Evolutionary conservation across 30 jellyfish, hydroid and myxozoan species (phyloP), one percentile per base, ranked within the genome.

Genomic region (Sanderia malayensis): DNA sequence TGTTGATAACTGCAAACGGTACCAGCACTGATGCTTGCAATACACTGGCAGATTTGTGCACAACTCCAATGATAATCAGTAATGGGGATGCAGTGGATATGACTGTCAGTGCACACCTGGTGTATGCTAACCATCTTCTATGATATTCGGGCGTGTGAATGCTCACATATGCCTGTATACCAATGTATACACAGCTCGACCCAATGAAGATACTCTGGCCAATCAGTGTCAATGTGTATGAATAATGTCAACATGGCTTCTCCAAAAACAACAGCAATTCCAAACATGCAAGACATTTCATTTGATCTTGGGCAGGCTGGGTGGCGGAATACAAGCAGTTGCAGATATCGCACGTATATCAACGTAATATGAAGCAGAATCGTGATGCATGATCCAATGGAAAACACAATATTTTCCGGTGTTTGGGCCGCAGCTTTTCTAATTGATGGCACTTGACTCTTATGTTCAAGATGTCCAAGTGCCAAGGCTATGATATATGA

Each of bases 1-100:
- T 61, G 4, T 45, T 22, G 10, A n/a, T 61, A 1, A 76, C 26
- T 0, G 46, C 37, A 27, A 62, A 24, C 23, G 62, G 60, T 0
- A 65, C 71, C 55, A 61, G 53, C 73, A 61, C 87, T 20, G 87
- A 63, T 2, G 41, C 46, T 76, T 61, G 79, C 1, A 80, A 72
- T n/a, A 63, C 62, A 26, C 61, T 62, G 4, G 45, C 1, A 4
- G 9, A 46, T 7, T 46, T 21, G 57, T 61, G 20, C 4, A 34
- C 34, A 0, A 76, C 29, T 10, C 90, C 90, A 32, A 59, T 53
- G 22, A 68, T 44, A 13, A 44, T 32, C 13, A 55, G 37, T 11
- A 79, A 30, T 2, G 83, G 82, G 62, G 68, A 65, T 1, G 52
- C 29, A 19, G 24, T 11, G 0, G 70, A 52, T 8, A 67, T 32